Evolutionary conservation across 2,888 invertebrate species (phyloP).

Genomic region (Chrysolina oricalcia): DNA sequence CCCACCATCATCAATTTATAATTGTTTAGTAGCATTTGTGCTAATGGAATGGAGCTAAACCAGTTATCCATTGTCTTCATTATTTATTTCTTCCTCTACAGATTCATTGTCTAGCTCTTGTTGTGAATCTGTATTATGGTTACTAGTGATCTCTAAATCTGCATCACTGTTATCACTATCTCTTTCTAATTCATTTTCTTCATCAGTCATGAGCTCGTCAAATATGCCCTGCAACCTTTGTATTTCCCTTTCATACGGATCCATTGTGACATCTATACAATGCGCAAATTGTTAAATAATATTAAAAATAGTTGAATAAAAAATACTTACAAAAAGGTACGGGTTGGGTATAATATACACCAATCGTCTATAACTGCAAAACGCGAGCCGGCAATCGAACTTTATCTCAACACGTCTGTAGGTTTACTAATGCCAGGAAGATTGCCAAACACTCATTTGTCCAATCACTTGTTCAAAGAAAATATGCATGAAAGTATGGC

Average conservation of each 20-base stretch:
- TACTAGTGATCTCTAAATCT: too few relatives aligned
- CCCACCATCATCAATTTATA: too few relatives aligned
- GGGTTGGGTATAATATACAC: neutral
- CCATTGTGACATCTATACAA: neutral
- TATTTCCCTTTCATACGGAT: neutral
- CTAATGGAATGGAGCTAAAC: constrained; percentile 31
- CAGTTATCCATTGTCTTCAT: constrained; percentile 48
- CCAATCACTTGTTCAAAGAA: too few relatives aligned
- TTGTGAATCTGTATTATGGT: neutral
- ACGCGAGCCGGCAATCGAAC: neutral
- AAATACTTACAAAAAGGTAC: neutral
- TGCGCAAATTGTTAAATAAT: neutral
- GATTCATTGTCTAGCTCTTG: neutral
- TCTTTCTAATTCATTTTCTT: too few relatives aligned
- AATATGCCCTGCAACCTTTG: neutral
- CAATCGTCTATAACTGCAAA: neutral
- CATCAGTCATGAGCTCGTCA: neutral
- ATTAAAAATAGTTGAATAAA: neutral
- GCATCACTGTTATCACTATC: too few relatives aligned
- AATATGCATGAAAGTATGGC: too few relatives aligned
- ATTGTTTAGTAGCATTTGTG: too few relatives aligned
- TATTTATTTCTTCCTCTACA: neutral
- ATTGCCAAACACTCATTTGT: too few relatives aligned
- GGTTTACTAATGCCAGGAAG: too few relatives aligned
- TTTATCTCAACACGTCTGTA: too few relatives aligned